Percentiles rank a stretch among this genome's conserved stretches.
phyloP scores from a whole-genome alignment of 2,113 vertebrate genomes.

The Muntiacus reevesi region DNA sequence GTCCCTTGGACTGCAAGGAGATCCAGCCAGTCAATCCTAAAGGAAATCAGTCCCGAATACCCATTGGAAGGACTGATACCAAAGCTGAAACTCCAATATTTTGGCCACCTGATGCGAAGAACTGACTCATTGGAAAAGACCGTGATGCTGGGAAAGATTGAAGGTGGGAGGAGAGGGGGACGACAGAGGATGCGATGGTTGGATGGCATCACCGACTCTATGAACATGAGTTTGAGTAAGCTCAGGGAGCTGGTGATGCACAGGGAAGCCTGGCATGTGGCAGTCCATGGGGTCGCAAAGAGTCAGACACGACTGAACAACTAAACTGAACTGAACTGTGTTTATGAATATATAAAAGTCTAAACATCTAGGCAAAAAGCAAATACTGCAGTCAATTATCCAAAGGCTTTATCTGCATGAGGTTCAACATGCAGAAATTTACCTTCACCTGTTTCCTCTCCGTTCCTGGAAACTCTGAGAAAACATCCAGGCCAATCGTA shows the following conservation, averaged over 20 bases:
- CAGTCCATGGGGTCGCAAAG: not conserved
- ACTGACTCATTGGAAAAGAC: not conserved
- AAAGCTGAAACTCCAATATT: not conserved
- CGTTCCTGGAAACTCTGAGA: not conserved
- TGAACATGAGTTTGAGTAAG: not conserved
- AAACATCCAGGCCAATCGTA: not conserved
- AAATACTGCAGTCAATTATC: not conserved
- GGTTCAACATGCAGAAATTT: not conserved
- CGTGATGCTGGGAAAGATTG: not conserved
- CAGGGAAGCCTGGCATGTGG: not conserved
- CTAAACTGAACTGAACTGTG: not conserved
- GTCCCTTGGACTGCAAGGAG: not conserved
- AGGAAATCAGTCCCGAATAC: not conserved
- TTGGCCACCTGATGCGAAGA: not conserved
- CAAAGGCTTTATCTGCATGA: conserved; percentile 3
- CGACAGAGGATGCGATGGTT: rapidly evolving
- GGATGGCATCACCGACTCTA: not conserved
- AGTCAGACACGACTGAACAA: not conserved
- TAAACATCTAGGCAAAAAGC: not conserved
- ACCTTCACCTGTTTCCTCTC: not conserved
- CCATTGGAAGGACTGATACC: not conserved
- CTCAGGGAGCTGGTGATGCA: not conserved
- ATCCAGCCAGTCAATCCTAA: not conserved
- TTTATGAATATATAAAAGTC: conserved; percentile 28
- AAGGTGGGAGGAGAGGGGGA: not conserved